Evolutionary conservation across 2,888 invertebrate genomes (phyloP), one percentile per base, ranked within the genome.

Genomic region (Chrysolina haemoptera): DNA sequence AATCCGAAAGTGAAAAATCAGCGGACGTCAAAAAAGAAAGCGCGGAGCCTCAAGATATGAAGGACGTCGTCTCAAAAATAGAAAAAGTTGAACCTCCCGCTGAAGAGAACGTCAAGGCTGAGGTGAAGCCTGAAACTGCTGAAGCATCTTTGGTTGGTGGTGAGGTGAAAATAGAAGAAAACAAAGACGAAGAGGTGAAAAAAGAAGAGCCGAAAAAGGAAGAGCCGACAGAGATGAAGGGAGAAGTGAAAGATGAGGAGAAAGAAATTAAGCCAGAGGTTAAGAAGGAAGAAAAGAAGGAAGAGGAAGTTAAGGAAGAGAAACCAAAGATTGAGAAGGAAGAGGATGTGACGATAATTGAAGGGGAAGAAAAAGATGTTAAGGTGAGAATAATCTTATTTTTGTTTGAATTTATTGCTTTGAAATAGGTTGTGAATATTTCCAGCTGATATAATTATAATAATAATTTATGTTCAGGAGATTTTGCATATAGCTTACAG

Each of bases 301-400:
- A 71, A 11, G 71, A 74, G 16, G 90, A 80, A 0, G 91, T 91
- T 5, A 85, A 85, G 63, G 88, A 87, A 46, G 86, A 83, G 18
- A 89, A 89, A 79, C 75, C 84, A 85, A 90, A 82, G 68, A 53
- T 81, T 10, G 90, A 91, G 69, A 89, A 90, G 73, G 89, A 88
- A 73, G 93, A 93, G 62, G 93, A 93, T 72, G 92, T 93, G 12
- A 92, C 93, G n/a, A 88, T 93, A 4, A 91, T 92, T 83, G 91
- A 92, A 82, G 91, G 92, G 35, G 90, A 90, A 71, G 90, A 90
- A 11, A 88, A 89, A 64, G 82, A 50, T 4, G 4, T 10, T n/a
- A 73, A 77, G 73, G 78, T 74, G 65, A 62, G 40, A 70, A 46
- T 9, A 55, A 27, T 66, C 10, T 6, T 22, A 14, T 6, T 35